Evolutionary conservation across 2,888 invertebrate species (phyloP).

Genomic region (Acleris emargana): DNA sequence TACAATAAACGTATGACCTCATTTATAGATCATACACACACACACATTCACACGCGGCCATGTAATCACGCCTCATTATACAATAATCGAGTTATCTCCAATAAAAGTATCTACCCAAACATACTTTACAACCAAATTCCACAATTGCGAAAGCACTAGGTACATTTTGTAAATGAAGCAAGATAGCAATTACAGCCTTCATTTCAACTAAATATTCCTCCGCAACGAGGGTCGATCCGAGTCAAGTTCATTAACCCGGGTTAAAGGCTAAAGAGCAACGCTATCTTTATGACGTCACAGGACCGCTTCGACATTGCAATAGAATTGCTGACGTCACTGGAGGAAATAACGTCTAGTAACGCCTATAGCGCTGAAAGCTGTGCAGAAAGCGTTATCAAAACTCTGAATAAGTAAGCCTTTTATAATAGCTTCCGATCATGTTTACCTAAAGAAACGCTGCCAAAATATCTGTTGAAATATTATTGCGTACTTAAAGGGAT

Average conservation of each 20-base stretch:
- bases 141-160: constrained; percentile 4
- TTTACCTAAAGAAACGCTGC: too few relatives aligned
- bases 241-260: constrained; percentile 42
- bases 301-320: constrained; percentile 38
- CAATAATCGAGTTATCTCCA: not conserved
- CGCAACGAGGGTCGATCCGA: constrained; percentile 30
- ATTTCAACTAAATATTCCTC: constrained; percentile 20
- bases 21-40: too few relatives aligned
- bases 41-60: too few relatives aligned
- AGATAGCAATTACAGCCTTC: constrained; percentile 28
- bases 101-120: not conserved
- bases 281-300: constrained; percentile 57
- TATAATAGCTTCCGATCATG: too few relatives aligned
- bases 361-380: too few relatives aligned
- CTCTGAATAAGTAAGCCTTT: too few relatives aligned
- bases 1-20: too few relatives aligned
- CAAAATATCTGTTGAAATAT: too few relatives aligned
- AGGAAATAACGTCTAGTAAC: not conserved
- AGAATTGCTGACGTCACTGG: constrained; percentile 47
- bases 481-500: not conserved
- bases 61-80: not conserved
- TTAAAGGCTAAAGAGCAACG: constrained; percentile 46
- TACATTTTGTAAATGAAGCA: constrained; percentile 11
- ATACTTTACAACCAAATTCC: not conserved
- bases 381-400: too few relatives aligned